These are phyloP conservation scores for Julus scanicus DNA, from an alignment of 2,888 invertebrate genomes.

Conservation along the genomic window DNA sequence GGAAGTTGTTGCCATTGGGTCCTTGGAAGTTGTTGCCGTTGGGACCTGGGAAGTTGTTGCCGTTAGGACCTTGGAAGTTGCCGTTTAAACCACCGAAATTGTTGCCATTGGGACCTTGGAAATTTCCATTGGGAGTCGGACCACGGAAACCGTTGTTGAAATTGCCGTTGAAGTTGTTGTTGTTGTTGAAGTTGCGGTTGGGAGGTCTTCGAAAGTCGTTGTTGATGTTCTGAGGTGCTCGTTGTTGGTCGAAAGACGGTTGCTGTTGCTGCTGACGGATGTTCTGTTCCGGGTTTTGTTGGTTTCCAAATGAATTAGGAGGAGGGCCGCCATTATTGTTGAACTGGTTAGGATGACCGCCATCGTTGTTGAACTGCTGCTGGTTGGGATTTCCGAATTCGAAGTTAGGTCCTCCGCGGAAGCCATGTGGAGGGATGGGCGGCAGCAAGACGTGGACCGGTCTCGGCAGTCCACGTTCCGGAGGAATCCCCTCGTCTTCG, in stretches of 20 bases:
- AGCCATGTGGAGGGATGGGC: slow-evolving; percentile 48
- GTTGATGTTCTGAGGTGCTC: background rate
- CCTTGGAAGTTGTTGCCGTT: background rate
- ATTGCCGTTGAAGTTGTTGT: background rate
- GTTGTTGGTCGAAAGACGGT: slow-evolving; percentile 25
- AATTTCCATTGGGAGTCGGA: background rate
- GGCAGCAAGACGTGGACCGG: slow-evolving; percentile 49
- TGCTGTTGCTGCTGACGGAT: too few relatives aligned
- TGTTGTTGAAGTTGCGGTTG: slow-evolving; percentile 12
- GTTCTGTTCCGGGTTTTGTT: background rate
- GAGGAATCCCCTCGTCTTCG: background rate
- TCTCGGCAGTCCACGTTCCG: background rate
- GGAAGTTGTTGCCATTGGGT: background rate
- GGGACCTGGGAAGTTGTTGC: background rate
- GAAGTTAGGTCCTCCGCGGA: background rate
- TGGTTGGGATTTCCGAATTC: background rate
- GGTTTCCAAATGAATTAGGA: background rate
- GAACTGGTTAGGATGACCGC: background rate
- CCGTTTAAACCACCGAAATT: background rate
- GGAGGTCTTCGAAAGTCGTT: background rate
- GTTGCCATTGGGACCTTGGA: background rate
- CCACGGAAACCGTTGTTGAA: background rate
- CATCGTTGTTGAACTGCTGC: background rate
- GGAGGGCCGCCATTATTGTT: background rate
- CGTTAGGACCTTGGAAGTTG: background rate